These are phyloP conservation scores for Anthopleura sola DNA, from an alignment of 64 coral and sea anemone species.

Conservation along the genomic window DNA sequence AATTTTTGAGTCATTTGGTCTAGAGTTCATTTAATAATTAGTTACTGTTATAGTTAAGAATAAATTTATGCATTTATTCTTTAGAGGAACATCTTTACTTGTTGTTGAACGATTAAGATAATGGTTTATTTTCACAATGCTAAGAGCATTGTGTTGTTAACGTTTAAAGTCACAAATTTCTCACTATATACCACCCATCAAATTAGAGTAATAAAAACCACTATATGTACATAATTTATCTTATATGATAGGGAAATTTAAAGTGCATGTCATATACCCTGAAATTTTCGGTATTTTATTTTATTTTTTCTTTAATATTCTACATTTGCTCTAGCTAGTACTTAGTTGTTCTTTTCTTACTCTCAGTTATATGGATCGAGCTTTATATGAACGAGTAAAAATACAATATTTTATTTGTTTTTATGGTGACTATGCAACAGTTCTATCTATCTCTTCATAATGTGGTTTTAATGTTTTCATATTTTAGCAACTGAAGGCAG, in stretches of 20 bases:
- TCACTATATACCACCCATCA: not conserved
- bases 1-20: not conserved
- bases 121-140: not conserved
- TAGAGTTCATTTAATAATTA: not conserved
- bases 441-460: not conserved
- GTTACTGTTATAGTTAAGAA: not conserved
- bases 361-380: not conserved
- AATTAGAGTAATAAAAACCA: not conserved
- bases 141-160: not conserved
- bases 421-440: too few species aligned
- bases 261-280: too few species aligned
- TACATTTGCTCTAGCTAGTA: too few species aligned
- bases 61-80: not conserved
- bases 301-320: too few species aligned
- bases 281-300: too few species aligned
- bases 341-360: too few species aligned
- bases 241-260: too few species aligned
- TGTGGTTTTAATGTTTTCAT: constrained; percentile 9
- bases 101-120: not conserved
- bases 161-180: not conserved
- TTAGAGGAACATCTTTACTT: not conserved
- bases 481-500: constrained; percentile 79
- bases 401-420: too few species aligned
- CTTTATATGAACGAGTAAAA: too few species aligned
- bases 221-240: not conserved